Base-by-base conservation (phyloP, 2,113 vertebrate genomes). In the Ochotona princeps region DNA sequence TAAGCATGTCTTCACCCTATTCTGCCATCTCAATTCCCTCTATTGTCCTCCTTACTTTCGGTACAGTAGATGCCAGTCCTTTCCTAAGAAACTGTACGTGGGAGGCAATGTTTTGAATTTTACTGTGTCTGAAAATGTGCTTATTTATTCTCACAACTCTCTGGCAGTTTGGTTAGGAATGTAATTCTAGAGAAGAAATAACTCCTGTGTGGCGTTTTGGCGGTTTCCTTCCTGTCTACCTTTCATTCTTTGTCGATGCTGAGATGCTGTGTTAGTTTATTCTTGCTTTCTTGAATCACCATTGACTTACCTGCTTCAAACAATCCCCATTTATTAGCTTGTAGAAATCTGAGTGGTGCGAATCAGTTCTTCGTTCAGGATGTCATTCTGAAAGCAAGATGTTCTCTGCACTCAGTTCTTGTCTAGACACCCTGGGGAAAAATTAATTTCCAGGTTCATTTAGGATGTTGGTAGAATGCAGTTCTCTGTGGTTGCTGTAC, bases 121-220 rank as follows among this genome's bases (percentile, higher is more conserved):
- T 44, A 3, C 38, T 44, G 38, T 3, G 38, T 44, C 38, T 44
- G 38, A 44, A 44, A 44, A 44, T 44, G 38, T 72, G 32, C 32
- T 23, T 35, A 12, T 84, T 75, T 78, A 72, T 30, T 76, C 9
- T 78, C 21, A 63, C 1, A 44, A 51, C 20, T 93, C 89, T 21
- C 17, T 84, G 65, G 38, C 15, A 32, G 20, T 30, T 72, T 72
- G 66, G 13, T 72, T n/a, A 72, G n/a, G 28, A 84, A 44, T 54
- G 25, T 61, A 84, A 93, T 89, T 84, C 54, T 79, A 32, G 26
- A 28, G 72, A 32, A 84, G 54, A 79, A 89, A 70, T 32, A 44
- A 13, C 21, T 90, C 83, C 76, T 63, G 63, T 80, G 65, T 47
- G 73, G 73, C 79, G 80, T 73, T 44, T 32, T 18, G 28, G 82